Base-by-base conservation (phyloP, 2,797 vertebrate species). In the Silurus aristotelis region DNA sequence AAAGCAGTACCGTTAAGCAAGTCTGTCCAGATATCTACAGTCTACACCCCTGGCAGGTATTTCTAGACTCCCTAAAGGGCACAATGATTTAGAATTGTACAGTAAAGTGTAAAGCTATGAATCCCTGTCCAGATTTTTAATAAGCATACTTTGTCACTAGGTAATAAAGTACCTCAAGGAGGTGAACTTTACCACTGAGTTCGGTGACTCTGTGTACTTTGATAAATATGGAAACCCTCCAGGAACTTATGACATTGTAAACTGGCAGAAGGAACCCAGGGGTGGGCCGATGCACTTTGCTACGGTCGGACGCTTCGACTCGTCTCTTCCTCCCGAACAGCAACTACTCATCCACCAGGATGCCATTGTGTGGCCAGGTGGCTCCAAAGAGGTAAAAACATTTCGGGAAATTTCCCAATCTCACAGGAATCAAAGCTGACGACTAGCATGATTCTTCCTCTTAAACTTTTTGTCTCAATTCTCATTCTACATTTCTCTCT, bases 1-100 rank as follows among this genome's bases (percentile, higher is more conserved):
- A 83, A 12, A 22, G 72, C 5, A 46, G 52, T 56, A 46, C 14
- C 9, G 71, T 58, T n/a, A 87, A 82, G 43, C 78, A 79, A 55
- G 0, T 80, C 83, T 92, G 92, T 79, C 81, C 89, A 55, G 88
- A 91, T 87, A 89, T 92, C 38, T 72, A 80, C 22, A 90, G 80
- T 52, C 84, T 93, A 76, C 88, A 91, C 80, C 88, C 92, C 66
- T 91, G 91, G 91, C 91, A 93, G 91, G 92, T 92, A 88, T 71
- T 68, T 6, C 31, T 73, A 48, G 48, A 58, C 3, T 52, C 38
- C 38, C 38, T 38, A 38, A 63, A 4, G 46, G 76, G n/a, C 8
- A 20, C 12, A 78, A 22, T 12, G 5, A 19, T 43, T 31, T 78
- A 20, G 2, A 60, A 58, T 13, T 61, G 56, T 78, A 14, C n/a